Evolutionary conservation across 2,797 vertebrate species (phyloP).

Genomic region (Vultur gryphus): DNA sequence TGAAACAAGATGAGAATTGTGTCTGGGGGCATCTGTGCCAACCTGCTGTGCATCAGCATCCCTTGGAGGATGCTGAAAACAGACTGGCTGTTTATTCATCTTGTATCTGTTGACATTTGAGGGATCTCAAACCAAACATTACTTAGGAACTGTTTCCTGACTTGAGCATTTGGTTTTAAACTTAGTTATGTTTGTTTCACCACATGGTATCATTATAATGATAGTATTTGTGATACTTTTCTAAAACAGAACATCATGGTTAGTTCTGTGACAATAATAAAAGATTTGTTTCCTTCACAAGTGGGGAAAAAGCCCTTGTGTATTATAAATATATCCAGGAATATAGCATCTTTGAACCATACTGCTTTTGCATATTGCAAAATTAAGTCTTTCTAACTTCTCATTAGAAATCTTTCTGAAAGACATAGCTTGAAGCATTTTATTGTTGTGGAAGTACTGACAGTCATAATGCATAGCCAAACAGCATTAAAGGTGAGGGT

Average conservation of each 20-base stretch:
- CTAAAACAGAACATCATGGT: not conserved
- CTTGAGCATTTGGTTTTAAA: slow-evolving; percentile 1
- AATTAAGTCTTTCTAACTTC: not conserved
- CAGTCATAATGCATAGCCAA: not conserved
- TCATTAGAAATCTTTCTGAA: not conserved
- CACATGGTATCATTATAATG: not conserved
- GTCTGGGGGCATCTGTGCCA: slow-evolving; percentile 19
- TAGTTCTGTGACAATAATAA: not conserved
- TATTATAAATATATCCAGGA: not conserved
- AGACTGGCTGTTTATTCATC: not conserved
- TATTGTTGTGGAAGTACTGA: not conserved
- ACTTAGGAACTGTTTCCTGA: not conserved
- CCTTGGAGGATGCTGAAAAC: not conserved
- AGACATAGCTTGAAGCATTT: not conserved
- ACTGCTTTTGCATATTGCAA: not conserved
- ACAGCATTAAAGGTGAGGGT: not conserved
- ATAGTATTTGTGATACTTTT: not conserved
- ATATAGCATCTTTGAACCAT: not conserved
- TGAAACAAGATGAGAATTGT: not conserved
- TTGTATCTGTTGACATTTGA: not conserved
- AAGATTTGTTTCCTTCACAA: not conserved
- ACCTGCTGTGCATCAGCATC: not conserved
- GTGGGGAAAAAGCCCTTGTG: rapidly evolving
- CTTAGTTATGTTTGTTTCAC: not conserved
- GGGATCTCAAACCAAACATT: not conserved